Conservation (phyloP, 2,888 invertebrate species). For the Napeogenes inachia region DNA sequence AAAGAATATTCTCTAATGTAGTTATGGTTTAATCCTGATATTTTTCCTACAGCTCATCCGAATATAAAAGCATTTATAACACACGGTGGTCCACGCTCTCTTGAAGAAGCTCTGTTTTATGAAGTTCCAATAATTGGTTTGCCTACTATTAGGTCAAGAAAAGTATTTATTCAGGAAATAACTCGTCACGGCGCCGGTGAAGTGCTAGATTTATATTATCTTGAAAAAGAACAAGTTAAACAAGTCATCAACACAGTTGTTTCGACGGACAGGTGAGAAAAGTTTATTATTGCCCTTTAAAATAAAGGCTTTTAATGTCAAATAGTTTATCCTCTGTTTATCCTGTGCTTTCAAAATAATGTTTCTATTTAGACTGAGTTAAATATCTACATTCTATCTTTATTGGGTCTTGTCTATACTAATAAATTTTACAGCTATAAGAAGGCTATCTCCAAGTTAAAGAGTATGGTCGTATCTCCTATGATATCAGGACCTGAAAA, state of each 20-base stretch:
- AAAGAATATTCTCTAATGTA: not conserved
- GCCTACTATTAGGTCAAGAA: constrained; percentile 55
- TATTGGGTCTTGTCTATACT: not conserved
- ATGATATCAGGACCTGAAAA: constrained; percentile 64
- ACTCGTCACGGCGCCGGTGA: constrained; percentile 59
- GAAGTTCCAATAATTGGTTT: constrained; percentile 64
- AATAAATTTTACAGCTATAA: constrained; percentile 52
- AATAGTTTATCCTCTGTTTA: not conserved
- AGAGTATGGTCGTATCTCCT: constrained; percentile 45
- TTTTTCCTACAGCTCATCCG: constrained; percentile 54
- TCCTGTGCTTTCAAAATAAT: not conserved
- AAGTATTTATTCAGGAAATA: constrained; percentile 57
- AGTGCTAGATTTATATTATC: constrained; percentile 55
- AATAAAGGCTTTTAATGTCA: not conserved
- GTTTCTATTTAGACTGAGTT: no score
- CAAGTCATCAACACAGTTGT: constrained; percentile 47
- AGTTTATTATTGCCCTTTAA: not conserved
- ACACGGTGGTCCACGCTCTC: constrained; percentile 63
- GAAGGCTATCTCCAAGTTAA: constrained; percentile 48
- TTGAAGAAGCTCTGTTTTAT: constrained; percentile 68
- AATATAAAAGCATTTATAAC: constrained; percentile 67
- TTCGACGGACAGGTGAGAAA: constrained; percentile 47
- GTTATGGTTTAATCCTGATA: not conserved
- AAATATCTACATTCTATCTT: no score
- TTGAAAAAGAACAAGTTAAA: constrained; percentile 56